Evolutionary conservation across 2,113 vertebrate species (phyloP).

Genomic region (Spheniscus mendiculus): DNA sequence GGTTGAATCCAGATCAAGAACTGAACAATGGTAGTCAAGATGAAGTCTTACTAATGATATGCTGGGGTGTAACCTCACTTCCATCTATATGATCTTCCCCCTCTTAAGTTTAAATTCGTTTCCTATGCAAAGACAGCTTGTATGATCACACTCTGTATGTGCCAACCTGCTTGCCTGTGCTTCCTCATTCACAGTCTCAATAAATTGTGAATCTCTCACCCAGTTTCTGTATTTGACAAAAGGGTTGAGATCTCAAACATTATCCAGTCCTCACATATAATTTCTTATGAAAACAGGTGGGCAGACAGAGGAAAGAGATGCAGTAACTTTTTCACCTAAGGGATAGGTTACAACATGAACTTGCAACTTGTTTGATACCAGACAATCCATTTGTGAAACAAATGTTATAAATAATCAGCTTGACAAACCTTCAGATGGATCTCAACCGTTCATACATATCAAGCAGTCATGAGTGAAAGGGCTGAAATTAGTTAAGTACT

Average conservation of each 20-base stretch:
- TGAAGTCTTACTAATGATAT: not conserved
- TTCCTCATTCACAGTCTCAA: not conserved
- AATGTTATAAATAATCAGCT: not conserved
- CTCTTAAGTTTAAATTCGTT: not conserved
- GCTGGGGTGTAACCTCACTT: not conserved
- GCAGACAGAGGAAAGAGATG: not conserved
- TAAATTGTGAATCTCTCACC: not conserved
- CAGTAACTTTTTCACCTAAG: not conserved
- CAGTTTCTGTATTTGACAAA: not conserved
- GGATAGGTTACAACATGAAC: not conserved
- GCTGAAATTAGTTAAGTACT: not conserved
- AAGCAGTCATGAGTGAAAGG: not conserved
- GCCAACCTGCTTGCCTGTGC: not conserved
- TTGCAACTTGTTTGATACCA: not conserved
- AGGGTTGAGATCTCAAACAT: not conserved
- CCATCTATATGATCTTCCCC: not conserved
- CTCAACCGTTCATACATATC: not conserved
- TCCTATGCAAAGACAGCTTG: not conserved
- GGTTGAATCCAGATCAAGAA: not conserved
- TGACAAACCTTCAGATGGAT: not conserved
- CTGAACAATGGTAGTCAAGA: not conserved
- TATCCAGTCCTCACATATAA: not conserved
- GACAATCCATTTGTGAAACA: not conserved
- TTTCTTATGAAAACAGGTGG: not conserved
- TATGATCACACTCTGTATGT: not conserved